Evolutionary conservation across 1,140 invertebrate genomes (phyloP).

Genomic region (Copidosoma floridanum): DNA sequence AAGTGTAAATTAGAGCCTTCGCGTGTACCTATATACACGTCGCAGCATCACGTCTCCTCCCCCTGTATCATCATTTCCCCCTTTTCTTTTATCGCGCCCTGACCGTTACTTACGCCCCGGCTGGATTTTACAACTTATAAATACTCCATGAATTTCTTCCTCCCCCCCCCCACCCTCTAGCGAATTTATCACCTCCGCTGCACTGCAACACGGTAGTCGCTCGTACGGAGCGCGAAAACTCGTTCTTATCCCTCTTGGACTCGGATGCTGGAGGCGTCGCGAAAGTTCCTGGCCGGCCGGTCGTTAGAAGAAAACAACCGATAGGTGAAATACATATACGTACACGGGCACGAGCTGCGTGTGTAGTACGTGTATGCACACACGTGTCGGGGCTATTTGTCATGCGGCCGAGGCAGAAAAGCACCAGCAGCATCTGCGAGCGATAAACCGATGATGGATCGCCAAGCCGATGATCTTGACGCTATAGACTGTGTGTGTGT

Average conservation of each 20-base stretch:
- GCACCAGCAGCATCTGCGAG: not conserved
- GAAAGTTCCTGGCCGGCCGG: too few species aligned
- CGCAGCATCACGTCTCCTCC: too few species aligned
- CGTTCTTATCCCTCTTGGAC: not conserved
- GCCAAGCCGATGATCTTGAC: slow-evolving; percentile 7
- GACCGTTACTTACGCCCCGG: too few species aligned
- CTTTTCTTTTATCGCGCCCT: not conserved
- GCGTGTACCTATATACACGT: too few species aligned
- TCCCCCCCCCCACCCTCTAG: not conserved
- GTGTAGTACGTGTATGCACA: too few species aligned
- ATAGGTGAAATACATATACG: too few species aligned
- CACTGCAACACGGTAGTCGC: not conserved
- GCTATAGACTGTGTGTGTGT: too few species aligned
- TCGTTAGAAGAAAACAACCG: too few species aligned
- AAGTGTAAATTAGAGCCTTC: slow-evolving; percentile 14
- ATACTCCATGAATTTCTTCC: slow-evolving; percentile 17
- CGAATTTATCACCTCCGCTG: slow-evolving; percentile 20
- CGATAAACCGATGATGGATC: slow-evolving; percentile 23
- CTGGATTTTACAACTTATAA: not conserved
- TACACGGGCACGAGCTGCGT: too few species aligned
- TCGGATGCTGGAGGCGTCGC: too few species aligned
- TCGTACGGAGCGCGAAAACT: slow-evolving; percentile 5
- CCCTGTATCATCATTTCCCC: too few species aligned
- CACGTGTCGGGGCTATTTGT: slow-evolving; percentile 7
- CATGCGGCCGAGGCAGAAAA: not conserved